These are phyloP conservation scores for Drosophila bocki DNA, from an alignment of 1,140 invertebrate genomes.

Conservation along the genomic window DNA sequence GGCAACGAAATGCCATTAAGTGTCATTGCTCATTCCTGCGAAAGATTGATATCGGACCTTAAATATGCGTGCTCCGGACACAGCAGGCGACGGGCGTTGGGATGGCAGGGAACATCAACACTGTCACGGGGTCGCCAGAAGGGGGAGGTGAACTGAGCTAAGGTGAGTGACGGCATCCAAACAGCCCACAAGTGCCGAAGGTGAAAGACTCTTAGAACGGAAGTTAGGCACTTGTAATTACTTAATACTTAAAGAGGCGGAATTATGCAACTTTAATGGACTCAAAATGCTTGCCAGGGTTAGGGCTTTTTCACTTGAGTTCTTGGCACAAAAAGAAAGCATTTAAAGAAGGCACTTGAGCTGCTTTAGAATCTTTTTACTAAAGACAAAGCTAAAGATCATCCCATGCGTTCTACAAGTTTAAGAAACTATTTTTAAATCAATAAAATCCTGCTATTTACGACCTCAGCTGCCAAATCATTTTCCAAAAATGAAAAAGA, in stretches of 20 bases:
- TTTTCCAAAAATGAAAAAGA: background rate
- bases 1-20: constrained; percentile 78
- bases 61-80: constrained; percentile 69
- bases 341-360: too few species aligned
- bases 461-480: background rate
- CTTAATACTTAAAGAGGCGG: background rate
- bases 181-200: constrained; percentile 17
- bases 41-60: constrained; percentile 79
- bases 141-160: background rate
- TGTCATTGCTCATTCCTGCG: constrained; percentile 81
- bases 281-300: background rate
- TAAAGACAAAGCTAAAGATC: background rate
- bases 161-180: constrained; percentile 15
- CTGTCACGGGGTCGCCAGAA: constrained; percentile 26
- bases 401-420: background rate
- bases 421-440: background rate
- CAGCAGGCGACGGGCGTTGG: constrained; percentile 21
- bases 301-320: background rate
- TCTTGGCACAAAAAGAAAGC: background rate
- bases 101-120: constrained; percentile 29
- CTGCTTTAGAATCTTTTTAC: background rate
- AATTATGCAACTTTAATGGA: constrained; percentile 21
- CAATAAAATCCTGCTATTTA: background rate
- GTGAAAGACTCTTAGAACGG: constrained; percentile 35
- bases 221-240: constrained; percentile 22